Base-by-base conservation (phyloP, 2,888 invertebrate species). In the Panzeria rudis region DNA sequence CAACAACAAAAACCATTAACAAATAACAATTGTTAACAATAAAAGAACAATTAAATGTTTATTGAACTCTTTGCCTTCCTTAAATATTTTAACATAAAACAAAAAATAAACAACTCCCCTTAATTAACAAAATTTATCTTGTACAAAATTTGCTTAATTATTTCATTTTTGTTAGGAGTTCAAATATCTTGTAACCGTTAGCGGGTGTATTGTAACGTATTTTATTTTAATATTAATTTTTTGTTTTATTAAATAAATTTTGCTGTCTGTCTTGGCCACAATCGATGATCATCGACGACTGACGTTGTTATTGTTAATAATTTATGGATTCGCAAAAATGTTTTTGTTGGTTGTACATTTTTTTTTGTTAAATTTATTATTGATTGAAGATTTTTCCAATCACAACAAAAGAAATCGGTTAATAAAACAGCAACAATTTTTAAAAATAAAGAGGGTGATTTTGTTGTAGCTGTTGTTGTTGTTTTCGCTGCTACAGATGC, bases 311-410 rank as follows among this genome's bases (percentile, higher is more conserved):
- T 66, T 80, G 52, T 78, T 73, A 73, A 73, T 73, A 78, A 82
- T 81, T 82, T 85, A 78, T 82, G 69, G 82, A 85, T 82, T 82
- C 54, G 61, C 78, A 79, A 75, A 85, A 78, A 76, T 66, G 68
- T 76, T 76, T 78, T 64, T 47, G 69, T 77, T 62, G 61, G 54
- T 62, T 75, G 23, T 66, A 47, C 20, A 25, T 68, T 61, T 50
- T 38, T 38, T 64, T 56, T 44, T 23, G n/a, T 54, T 47, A 32
- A 41, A 50, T 71, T 56, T 68, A 29, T 78, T 85, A 78, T 75
- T 75, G 85, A 78, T 79, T 85, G 75, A 85, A 75, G 71, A 85
- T 79, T 85, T 85, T 85, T 75, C 82, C 75, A 79, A 82, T 82
- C 75, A 61, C 56, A 78, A 73, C 77, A 81, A 84, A 77, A 84